Base-by-base conservation (phyloP, 2,888 invertebrate species). In the Philopedon plagiatum region DNA sequence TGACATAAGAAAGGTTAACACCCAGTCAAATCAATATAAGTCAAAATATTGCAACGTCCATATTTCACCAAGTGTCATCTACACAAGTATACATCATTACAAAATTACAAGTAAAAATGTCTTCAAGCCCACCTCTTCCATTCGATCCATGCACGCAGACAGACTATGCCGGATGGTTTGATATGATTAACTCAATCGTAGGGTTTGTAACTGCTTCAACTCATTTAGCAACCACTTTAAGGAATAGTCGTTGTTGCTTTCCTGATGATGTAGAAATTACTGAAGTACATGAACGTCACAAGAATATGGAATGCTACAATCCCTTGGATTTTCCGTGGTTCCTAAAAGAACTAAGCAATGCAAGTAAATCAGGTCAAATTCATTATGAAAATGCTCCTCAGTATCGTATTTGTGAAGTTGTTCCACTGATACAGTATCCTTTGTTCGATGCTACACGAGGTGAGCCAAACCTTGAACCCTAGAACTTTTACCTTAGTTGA, bases 191-290 rank as follows among this genome's bases (percentile, higher is more conserved):
- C 13, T 68, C 68, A 0, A 60, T 74, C 5, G 67, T 74, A 7
- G 46, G 23, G 13, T 74, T 74, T 37, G 74, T 74, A 0, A 60
- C 64, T 4, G 71, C 74, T n/a, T 71, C 71, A n/a, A 72, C 71
- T 1, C 61, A 71, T 13, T 46, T 74, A 26, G 71, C 67, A 0
- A 26, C 63, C 0, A 57, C 57, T 2, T 37, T 72, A 26, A 44
- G 66, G 56, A 62, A 57, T 15, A 72, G 41, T 19, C 44, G 51
- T 2, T 60, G 39, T 54, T 60, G 37, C 26, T 57, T 72, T 49
- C 57, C 67, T 0, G 51, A 68, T 15, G 5, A 18, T 34, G 9
- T 34, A 23, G 23, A 23, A 29, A 44, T 66, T 21, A 62, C 26
- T 0, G 51, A 46, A 5, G 9, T 19, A 54, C 21, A 11, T 1